Base-by-base conservation (phyloP, 2,113 vertebrate species). In the Sinocyclocheilus anshuiensis region DNA sequence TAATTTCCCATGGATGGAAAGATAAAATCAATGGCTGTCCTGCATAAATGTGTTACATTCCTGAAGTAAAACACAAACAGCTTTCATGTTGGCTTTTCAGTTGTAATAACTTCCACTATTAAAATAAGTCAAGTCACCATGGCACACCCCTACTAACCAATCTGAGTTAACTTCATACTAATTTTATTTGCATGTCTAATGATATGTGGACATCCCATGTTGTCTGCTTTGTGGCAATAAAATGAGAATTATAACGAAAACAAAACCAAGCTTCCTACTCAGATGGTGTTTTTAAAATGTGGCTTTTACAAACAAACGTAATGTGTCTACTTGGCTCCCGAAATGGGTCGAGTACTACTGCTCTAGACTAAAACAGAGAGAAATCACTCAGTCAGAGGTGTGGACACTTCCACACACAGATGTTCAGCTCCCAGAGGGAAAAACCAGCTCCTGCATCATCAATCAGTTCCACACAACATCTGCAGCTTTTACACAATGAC, bases 401-500 rank as follows among this genome's bases (percentile, higher is more conserved):
- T 24, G 77, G 53, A 61, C 11, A 18, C 33, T 59, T 79, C 50
- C 26, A 6, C 29, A 1, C 55, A 80, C 77, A 80, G 77, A 80
- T 80, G 77, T 80, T 80, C 55, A 42, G 57, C 55, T 80, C 77
- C 55, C 57, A 45, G 22, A 15, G 29, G 50, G 29, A 6, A n/a
- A 18, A 42, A 63, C 7, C 18, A 10, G 67, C 67, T 71, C 33
- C 67, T 71, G 57, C 50, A 57, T 57, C 26, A 79, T 79, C 29
- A 59, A 22, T 79, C 33, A 42, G 18, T 63, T 80, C 57, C 3
- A 63, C n/a, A 42, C 57, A 63, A 63, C 57, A 45, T 80, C 57
- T 80, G 57, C 22, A 80, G 36, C 57, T 45, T 80, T 80, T 63
- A 63, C 55, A n/a, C 33, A 63, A 63, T 42, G 33, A 39, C 77